Conservation (phyloP, 2,888 invertebrate genomes). For the Cyrtodaria siliqua region DNA sequence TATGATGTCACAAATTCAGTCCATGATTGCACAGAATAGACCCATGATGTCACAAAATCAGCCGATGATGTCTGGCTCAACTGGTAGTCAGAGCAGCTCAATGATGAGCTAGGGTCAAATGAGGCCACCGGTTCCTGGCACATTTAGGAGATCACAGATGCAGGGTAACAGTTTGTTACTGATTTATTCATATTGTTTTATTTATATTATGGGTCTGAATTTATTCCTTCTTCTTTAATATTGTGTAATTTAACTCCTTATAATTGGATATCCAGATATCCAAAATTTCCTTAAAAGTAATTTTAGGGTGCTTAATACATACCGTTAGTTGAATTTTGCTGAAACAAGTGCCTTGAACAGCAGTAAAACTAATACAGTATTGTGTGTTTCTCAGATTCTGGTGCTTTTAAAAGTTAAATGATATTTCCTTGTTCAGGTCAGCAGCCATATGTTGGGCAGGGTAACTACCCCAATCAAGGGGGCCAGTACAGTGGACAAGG, state of each 20-base stretch:
- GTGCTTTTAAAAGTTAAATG: background rate
- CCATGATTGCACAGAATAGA: slow-evolving; percentile 64
- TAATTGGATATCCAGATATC: too few species aligned
- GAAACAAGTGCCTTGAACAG: too few species aligned
- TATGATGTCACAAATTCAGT: slow-evolving; percentile 66
- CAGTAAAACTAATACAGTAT: too few species aligned
- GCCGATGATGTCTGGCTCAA: slow-evolving; percentile 63
- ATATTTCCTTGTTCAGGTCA: slow-evolving; percentile 53
- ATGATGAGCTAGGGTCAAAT: slow-evolving; percentile 62
- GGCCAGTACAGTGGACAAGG: slow-evolving; percentile 71
- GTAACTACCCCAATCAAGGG: slow-evolving; percentile 65
- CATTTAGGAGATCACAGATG: slow-evolving; percentile 67
- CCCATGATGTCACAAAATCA: slow-evolving; percentile 65
- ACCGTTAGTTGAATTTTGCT: too few species aligned
- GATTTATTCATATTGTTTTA: too few species aligned
- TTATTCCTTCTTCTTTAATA: too few species aligned
- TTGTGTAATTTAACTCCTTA: too few species aligned
- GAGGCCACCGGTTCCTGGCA: slow-evolving; percentile 64
- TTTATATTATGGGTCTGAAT: too few species aligned
- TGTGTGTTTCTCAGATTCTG: too few species aligned
- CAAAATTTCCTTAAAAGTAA: too few species aligned
- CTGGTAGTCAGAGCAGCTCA: slow-evolving; percentile 33
- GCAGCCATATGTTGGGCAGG: slow-evolving; percentile 55
- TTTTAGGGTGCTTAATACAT: too few species aligned
- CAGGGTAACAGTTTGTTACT: too few species aligned